Evolutionary conservation across 2,113 vertebrate species (phyloP), one percentile per base, ranked within the genome.

Genomic region (Brachyistius frenatus): DNA sequence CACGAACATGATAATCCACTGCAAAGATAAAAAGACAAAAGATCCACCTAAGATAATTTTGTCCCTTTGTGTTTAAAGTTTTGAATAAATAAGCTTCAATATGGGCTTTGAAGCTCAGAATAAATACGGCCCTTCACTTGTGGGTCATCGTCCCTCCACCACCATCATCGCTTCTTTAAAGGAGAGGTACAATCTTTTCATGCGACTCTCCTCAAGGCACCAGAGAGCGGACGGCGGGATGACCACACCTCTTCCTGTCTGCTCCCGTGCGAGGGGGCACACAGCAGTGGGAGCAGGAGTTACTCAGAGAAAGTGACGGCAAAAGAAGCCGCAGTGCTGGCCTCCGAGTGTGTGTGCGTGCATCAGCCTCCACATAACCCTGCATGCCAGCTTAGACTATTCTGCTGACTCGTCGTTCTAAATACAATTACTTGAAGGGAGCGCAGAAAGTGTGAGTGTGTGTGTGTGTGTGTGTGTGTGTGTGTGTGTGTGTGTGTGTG

Each of bases 371-470:
- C 57, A 74, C 73, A 73, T 78, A 80, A 81, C 81, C 77, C 78
- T n/a, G 64, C 58, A 77, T 74, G 79, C 77, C 86, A 84, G 85
- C 80, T 86, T 77, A 82, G 73, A 78, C 83, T 67, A 50, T 87
- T 88, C 75, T 88, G 91, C 91, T 90, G 90, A 93, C 79, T 90
- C 46, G 50, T 66, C 76, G 6, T 56, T 89, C 66, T 69, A 15
- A 70, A 76, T 80, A 81, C 69, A 89, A 66, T 88, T 70, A 81
- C 75, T 78, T 86, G 66, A 83, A 81, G 83, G 60, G 49, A 23
- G 49, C 2, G 16, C 44, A 73, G 52, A 64, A 23, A 23, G 23
- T 23, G 23, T 23, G 23, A 1, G 23, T 23, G 23, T 23, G 23
- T 23, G 23, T 23, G 23, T 23, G 23, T 23, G 23, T 23, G 23